Evolutionary conservation across 1,140 invertebrate species (phyloP).

Genomic region (Formica exsecta): DNA sequence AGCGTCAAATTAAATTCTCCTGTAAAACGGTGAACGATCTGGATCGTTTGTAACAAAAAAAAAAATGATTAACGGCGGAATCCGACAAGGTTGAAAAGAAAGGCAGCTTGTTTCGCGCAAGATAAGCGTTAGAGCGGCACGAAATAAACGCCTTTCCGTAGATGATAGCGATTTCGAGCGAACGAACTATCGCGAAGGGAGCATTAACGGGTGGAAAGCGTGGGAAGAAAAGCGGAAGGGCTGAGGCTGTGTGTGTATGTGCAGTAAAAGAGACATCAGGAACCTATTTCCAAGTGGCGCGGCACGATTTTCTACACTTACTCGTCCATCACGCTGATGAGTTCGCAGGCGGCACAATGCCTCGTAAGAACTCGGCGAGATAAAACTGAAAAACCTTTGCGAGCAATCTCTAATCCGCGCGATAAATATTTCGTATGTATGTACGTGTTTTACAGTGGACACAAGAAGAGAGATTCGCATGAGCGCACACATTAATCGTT

Average conservation of each 20-base stretch:
- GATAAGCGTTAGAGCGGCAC: constrained; percentile 59
- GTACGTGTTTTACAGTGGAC: neutral
- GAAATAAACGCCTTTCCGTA: constrained; percentile 62
- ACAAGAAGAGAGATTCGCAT: constrained; percentile 28
- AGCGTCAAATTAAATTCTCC: constrained; percentile 40
- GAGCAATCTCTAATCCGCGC: constrained; percentile 45
- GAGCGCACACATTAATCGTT: constrained; percentile 16
- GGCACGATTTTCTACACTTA: constrained; percentile 64
- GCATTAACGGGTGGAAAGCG: constrained; percentile 51
- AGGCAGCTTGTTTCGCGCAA: constrained; percentile 55
- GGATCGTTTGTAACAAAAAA: constrained; percentile 23
- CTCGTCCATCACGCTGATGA: constrained; percentile 63
- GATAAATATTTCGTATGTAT: constrained; percentile 53
- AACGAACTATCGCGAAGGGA: constrained; percentile 53
- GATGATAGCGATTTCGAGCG: constrained; percentile 63
- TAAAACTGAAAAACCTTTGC: constrained; percentile 51
- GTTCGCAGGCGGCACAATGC: constrained; percentile 55
- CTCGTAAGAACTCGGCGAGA: constrained; percentile 43
- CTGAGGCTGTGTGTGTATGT: constrained; percentile 36
- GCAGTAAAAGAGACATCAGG: constrained; percentile 59
- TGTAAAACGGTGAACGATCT: constrained; percentile 20
- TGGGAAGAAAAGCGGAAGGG: constrained; percentile 49
- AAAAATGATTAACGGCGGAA: constrained; percentile 55
- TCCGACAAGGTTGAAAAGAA: constrained; percentile 38
- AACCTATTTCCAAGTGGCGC: constrained; percentile 63